Evolutionary conservation across 1,140 invertebrate genomes (phyloP), one percentile per base, ranked within the genome.

Genomic region (Bombus huntii): DNA sequence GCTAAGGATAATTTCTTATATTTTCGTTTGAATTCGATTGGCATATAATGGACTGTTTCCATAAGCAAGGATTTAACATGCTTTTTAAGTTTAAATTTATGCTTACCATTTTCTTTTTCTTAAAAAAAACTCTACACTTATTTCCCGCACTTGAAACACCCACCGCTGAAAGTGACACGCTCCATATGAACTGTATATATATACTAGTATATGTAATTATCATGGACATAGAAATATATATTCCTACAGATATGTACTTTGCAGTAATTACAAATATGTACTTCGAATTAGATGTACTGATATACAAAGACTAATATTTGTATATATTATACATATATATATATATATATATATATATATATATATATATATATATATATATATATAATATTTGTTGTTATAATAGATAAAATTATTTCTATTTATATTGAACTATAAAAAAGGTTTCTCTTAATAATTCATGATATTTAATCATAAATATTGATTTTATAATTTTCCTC

Each of bases 91-190:
- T 70, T 25, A 66, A 31, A 81, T 31, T 15, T 2, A 22, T 79
- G 66, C 72, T 90, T 86, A 90, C 89, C 89, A 90, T 90, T 78
- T 88, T 90, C 34, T 85, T 81, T 31, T 47, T 12, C 18, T 59
- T 42, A 10, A 13, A 53, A 83, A 83, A 59, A 65, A 70, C 28
- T 53, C 22, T 37, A 70, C 25, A 71, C 39, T 83, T 79, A 68
- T 42, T 74, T 31, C n/a, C 47, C 25, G 39, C 34, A 87, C n/a
- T 71, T 57, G 22, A 65, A 72, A 71, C 39, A 62, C 53, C 76
- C 39, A 79, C n/a, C 22, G 22, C 62, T 34, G 10, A 34, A 57
- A 84, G 53, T 72, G 53, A 80, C 31, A 80, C 83, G 37, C 34
- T 53, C 42, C 42, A 28, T 18, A 22, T 42, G 18, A 1, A 31